Conservation (phyloP, 2,888 invertebrate species). For the Stenodera caucasica region DNA sequence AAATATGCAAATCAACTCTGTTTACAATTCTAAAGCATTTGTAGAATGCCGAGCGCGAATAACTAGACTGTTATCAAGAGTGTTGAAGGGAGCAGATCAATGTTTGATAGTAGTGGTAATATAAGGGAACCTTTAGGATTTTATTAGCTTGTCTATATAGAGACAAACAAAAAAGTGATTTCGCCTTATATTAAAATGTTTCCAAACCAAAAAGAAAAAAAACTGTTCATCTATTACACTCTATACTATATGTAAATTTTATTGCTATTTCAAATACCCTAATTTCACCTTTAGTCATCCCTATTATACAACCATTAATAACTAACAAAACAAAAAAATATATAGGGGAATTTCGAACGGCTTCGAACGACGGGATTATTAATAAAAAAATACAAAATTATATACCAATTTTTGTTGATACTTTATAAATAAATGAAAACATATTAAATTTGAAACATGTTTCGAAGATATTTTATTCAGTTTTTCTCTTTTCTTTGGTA, state of each 20-base stretch:
- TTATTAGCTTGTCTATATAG: constrained; percentile 41
- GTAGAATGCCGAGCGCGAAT: constrained; percentile 39
- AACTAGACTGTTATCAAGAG: constrained; percentile 40
- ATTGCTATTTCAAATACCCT: neutral
- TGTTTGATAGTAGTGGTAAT: constrained; percentile 19
- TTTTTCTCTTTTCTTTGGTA: neutral
- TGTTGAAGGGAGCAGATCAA: constrained; percentile 35
- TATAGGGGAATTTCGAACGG: too few species aligned
- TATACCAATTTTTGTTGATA: constrained; percentile 13
- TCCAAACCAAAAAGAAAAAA: constrained; percentile 20
- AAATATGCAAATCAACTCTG: constrained; percentile 43
- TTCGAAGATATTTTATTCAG: constrained; percentile 24
- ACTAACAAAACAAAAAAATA: neutral
- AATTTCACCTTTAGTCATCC: too few species aligned
- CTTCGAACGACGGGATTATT: too few species aligned
- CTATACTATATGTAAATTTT: constrained; percentile 24
- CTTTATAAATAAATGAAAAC: constrained; percentile 22
- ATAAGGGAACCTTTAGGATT: constrained; percentile 30
- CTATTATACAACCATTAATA: neutral
- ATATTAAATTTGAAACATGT: constrained; percentile 25
- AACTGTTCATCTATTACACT: too few species aligned
- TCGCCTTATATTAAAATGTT: constrained; percentile 35
- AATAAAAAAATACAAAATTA: neutral
- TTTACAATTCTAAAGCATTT: constrained; percentile 41
- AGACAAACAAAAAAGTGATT: constrained; percentile 24